Percentiles rank a stretch among this genome's conserved stretches.
Conservation (phyloP, 2,113 vertebrate genomes). For the Alexandromys fortis region DNA sequence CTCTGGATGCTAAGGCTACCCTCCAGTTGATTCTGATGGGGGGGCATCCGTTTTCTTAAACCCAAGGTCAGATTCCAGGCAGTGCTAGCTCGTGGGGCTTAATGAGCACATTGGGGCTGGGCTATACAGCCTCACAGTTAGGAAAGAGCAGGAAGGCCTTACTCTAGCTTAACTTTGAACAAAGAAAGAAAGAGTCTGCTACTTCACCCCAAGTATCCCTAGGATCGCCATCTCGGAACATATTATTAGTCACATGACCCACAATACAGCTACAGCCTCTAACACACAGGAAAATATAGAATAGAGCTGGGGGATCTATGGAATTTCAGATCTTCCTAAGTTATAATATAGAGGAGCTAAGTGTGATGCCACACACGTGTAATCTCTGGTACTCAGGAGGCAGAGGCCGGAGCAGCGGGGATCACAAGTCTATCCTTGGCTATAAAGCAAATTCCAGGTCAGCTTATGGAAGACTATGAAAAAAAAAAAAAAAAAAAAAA, state of each 20-base stretch:
- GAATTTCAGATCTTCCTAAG: neutral
- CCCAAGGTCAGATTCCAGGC: neutral
- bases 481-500: neutral
- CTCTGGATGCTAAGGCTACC: no score
- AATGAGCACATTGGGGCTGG: neutral
- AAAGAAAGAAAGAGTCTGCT: neutral
- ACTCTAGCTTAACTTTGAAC: conserved; percentile 8
- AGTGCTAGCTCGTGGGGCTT: neutral
- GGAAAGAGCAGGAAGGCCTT: neutral
- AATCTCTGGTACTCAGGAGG: neutral
- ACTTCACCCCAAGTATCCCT: no score
- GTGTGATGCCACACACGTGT: neutral
- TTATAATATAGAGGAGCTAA: neutral
- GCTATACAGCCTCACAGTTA: neutral
- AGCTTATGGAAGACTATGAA: neutral
- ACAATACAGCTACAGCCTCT: neutral
- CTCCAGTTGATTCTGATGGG: neutral
- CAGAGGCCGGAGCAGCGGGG: neutral
- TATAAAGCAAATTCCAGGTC: neutral
- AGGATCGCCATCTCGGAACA: neutral
- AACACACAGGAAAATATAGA: neutral
- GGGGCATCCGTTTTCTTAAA: neutral
- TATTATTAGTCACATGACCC: neutral
- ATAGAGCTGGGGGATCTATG: rapidly evolving
- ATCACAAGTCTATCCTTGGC: neutral